Base-by-base conservation (phyloP, 2,888 invertebrate genomes). In the Himalopsyche japonica region DNA sequence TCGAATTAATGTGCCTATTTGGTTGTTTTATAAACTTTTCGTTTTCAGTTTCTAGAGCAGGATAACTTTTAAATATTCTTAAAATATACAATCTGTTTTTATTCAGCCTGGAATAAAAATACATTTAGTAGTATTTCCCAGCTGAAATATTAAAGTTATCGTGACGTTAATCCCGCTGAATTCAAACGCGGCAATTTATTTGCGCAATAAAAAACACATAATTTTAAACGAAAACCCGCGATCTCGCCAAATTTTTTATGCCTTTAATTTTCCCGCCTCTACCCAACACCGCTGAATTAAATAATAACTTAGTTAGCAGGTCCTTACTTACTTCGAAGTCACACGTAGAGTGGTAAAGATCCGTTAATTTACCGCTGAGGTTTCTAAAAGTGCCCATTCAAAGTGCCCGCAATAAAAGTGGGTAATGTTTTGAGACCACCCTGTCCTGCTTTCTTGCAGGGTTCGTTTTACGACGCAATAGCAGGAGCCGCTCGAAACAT, bases 401-500 rank as follows among this genome's bases (percentile, higher is more conserved):
- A 80, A 37, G 83, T 48, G 83, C 76, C 80, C 80, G 83, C 80
- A 83, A 83, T 83, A 83, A 83, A 83, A 83, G 70, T 70, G 70
- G 70, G 70, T 70, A 70, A 70, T 70, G 70, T 70, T 70, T 70
- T 70, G 70, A 70, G 70, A 70, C 70, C 70, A 70, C 70, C 70
- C 30, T 70, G 70, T 70, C 70, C 70, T 70, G 70, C 70, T 70
- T 70, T 70, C 70, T 70, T 27, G 70, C 27, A 24, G 27, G 70
- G 70, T 27, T 83, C 79, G 76, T 79, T 83, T 83, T 83, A 83
- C 83, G 83, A 83, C 48, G 83, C 83, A 30, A 80, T 83, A 76
- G 80, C 80, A 70, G 30, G 43, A 70, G 70, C 70, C 70, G 24
- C 70, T 70, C 70, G 70, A 70, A 70, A 70, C 70, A 70, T 70